Evolutionary conservation across 2,797 vertebrate genomes (phyloP).

Genomic region (Sebastes oblongus): DNA sequence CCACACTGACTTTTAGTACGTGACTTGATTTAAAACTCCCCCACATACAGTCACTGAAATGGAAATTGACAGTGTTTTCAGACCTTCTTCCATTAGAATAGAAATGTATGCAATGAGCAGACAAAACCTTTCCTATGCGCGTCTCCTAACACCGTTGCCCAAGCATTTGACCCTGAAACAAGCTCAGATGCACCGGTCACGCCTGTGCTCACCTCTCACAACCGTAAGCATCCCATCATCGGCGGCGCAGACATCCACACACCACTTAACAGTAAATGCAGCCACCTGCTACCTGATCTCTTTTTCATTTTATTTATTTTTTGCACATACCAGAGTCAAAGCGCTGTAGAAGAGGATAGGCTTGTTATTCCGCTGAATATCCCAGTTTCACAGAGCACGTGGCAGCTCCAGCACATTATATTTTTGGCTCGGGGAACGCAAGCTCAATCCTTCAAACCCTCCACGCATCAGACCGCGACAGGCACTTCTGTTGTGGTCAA

Average conservation of each 20-base stretch:
- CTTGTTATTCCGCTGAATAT: conserved; percentile 24
- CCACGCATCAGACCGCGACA: conserved; percentile 3
- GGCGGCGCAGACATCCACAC: conserved; percentile 41
- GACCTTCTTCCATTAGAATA: not conserved
- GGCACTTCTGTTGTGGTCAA: conserved; percentile 30
- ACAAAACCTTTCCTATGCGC: not conserved
- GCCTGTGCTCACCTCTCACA: conserved; percentile 19
- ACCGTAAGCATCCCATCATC: conserved; percentile 35
- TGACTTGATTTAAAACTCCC: conserved; percentile 28
- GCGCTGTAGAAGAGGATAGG: not conserved
- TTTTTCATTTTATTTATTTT: not conserved
- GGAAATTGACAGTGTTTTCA: not conserved
- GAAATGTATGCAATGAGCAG: not conserved
- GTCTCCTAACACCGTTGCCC: not conserved
- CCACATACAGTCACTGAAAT: not conserved
- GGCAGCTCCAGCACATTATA: conserved; percentile 18
- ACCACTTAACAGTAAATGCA: conserved; percentile 52
- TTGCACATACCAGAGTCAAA: not conserved
- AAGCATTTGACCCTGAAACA: conserved; percentile 46
- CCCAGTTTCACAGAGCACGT: conserved; percentile 9
- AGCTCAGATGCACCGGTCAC: conserved; percentile 29
- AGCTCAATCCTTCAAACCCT: conserved; percentile 6
- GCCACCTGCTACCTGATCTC: conserved; percentile 52
- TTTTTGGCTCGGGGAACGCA: not conserved
- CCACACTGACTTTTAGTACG: not conserved